These are phyloP conservation scores for Hydrolagus affinis DNA, from an alignment of 2,113 vertebrate species.

Conservation along the genomic window DNA sequence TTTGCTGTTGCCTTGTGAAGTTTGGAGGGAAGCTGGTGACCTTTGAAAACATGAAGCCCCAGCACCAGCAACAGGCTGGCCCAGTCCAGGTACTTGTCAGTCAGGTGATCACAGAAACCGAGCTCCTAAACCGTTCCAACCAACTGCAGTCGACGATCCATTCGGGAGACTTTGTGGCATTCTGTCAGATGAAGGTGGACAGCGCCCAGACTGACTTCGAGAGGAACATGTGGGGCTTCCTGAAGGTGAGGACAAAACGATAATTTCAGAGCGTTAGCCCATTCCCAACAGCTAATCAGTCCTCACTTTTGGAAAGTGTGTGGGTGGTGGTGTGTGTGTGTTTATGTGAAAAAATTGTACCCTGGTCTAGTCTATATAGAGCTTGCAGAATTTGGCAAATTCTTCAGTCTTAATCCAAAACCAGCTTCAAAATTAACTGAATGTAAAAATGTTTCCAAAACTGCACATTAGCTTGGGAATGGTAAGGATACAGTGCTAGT, in stretches of 20 bases:
- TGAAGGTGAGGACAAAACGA: conserved; percentile 68
- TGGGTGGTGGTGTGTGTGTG: too few relatives aligned
- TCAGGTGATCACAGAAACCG: conserved; percentile 83
- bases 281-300: too few relatives aligned
- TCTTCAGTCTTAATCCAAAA: too few relatives aligned
- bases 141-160: conserved; percentile 76
- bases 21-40: conserved; percentile 91
- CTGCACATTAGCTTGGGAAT: too few relatives aligned
- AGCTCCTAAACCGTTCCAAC: conserved; percentile 69
- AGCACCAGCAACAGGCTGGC: conserved; percentile 47
- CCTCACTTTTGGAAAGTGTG: too few relatives aligned
- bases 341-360: too few relatives aligned
- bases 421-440: too few relatives aligned
- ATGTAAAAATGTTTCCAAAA: too few relatives aligned
- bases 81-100: conserved; percentile 66
- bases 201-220: conserved; percentile 74
- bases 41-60: conserved; percentile 61
- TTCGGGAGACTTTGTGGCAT: conserved; percentile 64
- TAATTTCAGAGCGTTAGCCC: too few relatives aligned
- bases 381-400: too few relatives aligned
- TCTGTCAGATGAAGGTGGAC: conserved; percentile 79
- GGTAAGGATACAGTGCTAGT: too few relatives aligned
- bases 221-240: conserved; percentile 82
- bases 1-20: conserved; percentile 44
- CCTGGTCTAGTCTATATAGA: too few relatives aligned